Evolutionary conservation across 2,888 invertebrate genomes (phyloP), one percentile per base, ranked within the genome.

Genomic region (Cheiracanthium punctorium): DNA sequence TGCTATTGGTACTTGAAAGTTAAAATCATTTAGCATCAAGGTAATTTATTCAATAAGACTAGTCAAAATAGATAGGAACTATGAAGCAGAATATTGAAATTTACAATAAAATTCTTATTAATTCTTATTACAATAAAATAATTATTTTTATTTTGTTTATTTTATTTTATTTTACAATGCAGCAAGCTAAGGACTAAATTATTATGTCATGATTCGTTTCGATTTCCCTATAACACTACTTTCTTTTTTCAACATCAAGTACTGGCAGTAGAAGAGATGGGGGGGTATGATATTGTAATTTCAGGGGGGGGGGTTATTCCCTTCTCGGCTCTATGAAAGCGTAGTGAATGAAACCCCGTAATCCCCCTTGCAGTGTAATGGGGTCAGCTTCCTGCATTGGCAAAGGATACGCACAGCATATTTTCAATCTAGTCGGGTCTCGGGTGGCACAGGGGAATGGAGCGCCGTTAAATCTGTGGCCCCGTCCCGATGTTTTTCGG

Each of bases 351-450:
- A 41, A 37, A 37, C 65, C 58, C 65, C 75, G 30, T 76, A 28
- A 43, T 24, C 67, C 76, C 76, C 76, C 29, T 41, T 76, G 24
- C 41, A 28, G 69, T 69, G 77, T 52, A 77, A 77, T 71, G 37
- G 37, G 71, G 43, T 71, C 71, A 71, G 71, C 71, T 71, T 71
- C 43, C 71, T 41, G 70, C 32, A 37, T 17, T 8, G n/a, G 37
- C 37, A 14, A 14, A 24, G 58, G 58, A 58, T 58, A 58, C 1
- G 24, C 20, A n/a, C 58, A 58, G 12, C 58, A 58, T 24, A 24
- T 5, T 58, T 58, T 58, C 24, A 58, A 24, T 58, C 24, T 5
- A 58, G 58, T 58, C 24, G 48, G 12, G 24, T 58, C 24, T 58
- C 24, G 48, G 12, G 24, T 58, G 24, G 58, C 58, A 58, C 58